Conservation (phyloP, 2,888 invertebrate genomes). For the Lampropteryx suffumata region DNA sequence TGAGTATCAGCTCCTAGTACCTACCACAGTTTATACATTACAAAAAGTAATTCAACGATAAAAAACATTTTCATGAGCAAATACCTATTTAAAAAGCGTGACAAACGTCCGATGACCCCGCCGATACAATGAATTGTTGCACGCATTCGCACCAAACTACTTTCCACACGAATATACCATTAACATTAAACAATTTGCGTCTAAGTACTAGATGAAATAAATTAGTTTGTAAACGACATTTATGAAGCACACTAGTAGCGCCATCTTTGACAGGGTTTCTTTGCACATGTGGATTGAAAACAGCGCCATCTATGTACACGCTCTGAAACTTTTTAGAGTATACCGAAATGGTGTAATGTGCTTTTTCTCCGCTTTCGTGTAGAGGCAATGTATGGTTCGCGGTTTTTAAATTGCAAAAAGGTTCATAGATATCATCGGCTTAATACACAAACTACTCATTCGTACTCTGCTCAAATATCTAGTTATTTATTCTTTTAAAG, state of each 20-base stretch:
- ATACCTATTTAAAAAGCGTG: conserved; percentile 17
- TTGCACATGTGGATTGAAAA: background rate
- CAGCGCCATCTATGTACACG: conserved; percentile 20
- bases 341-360: background rate
- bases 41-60: too few relatives aligned
- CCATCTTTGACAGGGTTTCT: conserved; percentile 18
- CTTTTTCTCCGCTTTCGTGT: conserved; percentile 1
- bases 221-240: conserved; percentile 2
- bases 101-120: conserved; percentile 26
- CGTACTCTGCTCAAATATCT: too few relatives aligned
- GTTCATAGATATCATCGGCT: too few relatives aligned
- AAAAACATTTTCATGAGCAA: background rate
- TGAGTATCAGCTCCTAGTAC: too few relatives aligned
- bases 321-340: background rate
- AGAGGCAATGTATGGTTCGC: too few relatives aligned
- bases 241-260: conserved; percentile 8
- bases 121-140: conserved; percentile 24
- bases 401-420: too few relatives aligned
- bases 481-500: too few relatives aligned
- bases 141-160: conserved; percentile 27
- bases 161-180: conserved; percentile 23
- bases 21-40: too few relatives aligned
- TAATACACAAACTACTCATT: too few relatives aligned
- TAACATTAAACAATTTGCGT: conserved; percentile 19
- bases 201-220: conserved; percentile 4